Base-by-base conservation (phyloP, 2,797 vertebrate species). In the Smutsia temminckii region DNA sequence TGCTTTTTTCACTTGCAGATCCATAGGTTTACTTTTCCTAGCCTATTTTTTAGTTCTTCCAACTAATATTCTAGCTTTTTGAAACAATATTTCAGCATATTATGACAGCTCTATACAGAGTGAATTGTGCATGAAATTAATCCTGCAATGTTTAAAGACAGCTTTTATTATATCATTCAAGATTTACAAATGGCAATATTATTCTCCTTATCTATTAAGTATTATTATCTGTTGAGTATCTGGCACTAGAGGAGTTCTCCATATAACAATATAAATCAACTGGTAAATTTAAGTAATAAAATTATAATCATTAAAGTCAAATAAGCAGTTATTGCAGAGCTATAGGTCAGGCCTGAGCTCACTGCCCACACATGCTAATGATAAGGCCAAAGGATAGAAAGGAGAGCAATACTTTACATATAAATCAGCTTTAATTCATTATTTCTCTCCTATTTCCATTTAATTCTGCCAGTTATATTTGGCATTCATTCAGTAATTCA, bases 61-160 rank as follows among this genome's bases (percentile, higher is more conserved):
- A 85, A 87, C 8, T 91, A 88, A 53, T 1, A 17, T 40, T 74
- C 64, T 61, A 80, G 5, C 46, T 78, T 80, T 32, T 91, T 75
- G 5, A 85, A 9, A 68, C 23, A 79, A 32, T 71, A 89, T 71
- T 89, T 77, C 7, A 57, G 8, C 6, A 63, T 74, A 53, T 74
- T 89, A 34, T 93, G 51, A 83, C n/a, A 85, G 25, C 5, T 69
- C 10, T 1, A 68, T 63, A 10, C 29, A 85, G 5, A 96, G 53
- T 92, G 63, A 94, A 51, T 89, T 84, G 21, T 91, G 29, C 85
- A 55, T 84, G 17, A 84, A 84, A 91, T 84, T 64, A 84, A 75
- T 53, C 14, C 32, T 77, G 2, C 8, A 40, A 1, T 91, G 42
- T 77, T 89, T 74, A 89, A 42, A 72, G 69, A 34, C 16, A 42